These are phyloP conservation scores for Parauchenoglanis punctatus DNA, from an alignment of 2,797 vertebrate species.

Conservation along the genomic window DNA sequence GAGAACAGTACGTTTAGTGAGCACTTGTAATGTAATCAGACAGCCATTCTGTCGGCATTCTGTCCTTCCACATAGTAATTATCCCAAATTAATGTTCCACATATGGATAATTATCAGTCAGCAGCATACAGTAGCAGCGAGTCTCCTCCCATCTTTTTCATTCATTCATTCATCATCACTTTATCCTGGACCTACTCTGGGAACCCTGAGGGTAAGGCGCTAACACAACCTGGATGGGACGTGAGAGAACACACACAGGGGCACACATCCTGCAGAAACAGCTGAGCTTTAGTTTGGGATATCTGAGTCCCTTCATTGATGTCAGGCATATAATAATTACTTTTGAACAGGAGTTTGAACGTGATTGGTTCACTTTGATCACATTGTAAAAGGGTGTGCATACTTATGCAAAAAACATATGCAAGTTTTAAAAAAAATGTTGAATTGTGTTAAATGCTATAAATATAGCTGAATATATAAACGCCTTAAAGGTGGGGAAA, in stretches of 20 bases:
- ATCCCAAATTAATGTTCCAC: conserved; percentile 68
- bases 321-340: neutral
- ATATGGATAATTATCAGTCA: conserved; percentile 68
- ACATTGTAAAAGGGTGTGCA: neutral
- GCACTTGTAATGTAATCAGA: conserved; percentile 60
- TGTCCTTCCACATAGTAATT: conserved; percentile 68
- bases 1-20: conserved; percentile 75
- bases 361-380: neutral
- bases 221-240: neutral
- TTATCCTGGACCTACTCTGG: neutral
- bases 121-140: conserved; percentile 44
- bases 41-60: conserved; percentile 25
- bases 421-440: neutral
- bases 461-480: too few species aligned
- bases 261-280: neutral
- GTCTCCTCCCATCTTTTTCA: neutral
- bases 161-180: neutral
- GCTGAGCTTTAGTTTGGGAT: neutral
- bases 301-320: neutral
- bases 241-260: neutral
- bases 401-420: neutral
- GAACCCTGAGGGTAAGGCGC: neutral
- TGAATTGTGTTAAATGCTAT: neutral
- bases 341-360: neutral
- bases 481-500: neutral